phyloP scores from a whole-genome alignment of 1,140 invertebrate genomes.

The Pseudobourletiella spinata region DNA sequence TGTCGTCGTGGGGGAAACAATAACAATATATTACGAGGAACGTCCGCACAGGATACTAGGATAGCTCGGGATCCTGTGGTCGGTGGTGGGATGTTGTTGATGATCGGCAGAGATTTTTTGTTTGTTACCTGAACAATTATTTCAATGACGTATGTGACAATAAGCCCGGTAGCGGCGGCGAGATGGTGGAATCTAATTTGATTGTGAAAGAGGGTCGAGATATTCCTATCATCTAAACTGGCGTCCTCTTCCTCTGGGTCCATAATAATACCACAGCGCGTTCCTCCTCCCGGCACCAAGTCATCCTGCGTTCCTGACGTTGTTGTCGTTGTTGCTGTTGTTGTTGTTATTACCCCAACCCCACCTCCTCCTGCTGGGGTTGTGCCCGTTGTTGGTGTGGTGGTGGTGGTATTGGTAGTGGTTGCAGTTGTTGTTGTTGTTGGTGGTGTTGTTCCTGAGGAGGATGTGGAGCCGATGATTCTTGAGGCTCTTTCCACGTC shows the following conservation, averaged over 20 bases:
- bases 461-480: too few relatives aligned
- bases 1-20: background rate
- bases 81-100: background rate
- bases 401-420: too few relatives aligned
- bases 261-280: too few relatives aligned
- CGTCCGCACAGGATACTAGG: too few relatives aligned
- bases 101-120: background rate
- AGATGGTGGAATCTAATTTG: conserved; percentile 22
- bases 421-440: conserved; percentile 7
- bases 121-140: conserved; percentile 31
- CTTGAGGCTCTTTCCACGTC: conserved; percentile 11
- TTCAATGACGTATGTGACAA: conserved; percentile 35
- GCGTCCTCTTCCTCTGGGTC: background rate
- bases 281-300: too few relatives aligned
- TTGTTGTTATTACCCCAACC: background rate
- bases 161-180: conserved; percentile 29
- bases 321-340: conserved; percentile 12
- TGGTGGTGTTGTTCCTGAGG: background rate
- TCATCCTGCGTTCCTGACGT: background rate
- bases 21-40: background rate
- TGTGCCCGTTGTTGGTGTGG: background rate
- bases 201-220: background rate
- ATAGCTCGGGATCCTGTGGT: too few relatives aligned
- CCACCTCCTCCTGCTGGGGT: background rate
- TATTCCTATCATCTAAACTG: background rate